phyloP scores from a whole-genome alignment of 1,140 invertebrate species.

The Teleopsis dalmanni region DNA sequence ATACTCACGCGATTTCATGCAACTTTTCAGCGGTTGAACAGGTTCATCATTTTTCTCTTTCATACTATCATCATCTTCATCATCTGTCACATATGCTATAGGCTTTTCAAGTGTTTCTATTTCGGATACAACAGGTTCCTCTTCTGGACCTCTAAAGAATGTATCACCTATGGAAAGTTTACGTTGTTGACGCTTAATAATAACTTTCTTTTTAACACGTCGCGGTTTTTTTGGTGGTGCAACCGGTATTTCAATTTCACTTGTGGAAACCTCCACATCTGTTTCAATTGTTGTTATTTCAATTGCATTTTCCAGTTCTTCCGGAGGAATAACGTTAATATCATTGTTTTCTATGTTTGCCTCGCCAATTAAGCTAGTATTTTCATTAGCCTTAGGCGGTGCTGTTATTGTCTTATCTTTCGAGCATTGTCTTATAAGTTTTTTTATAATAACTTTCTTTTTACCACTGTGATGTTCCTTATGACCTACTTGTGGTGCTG shows the following conservation, averaged over 20 bases:
- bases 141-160: conserved; percentile 26
- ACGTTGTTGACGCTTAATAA: conserved; percentile 36
- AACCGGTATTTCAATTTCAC: not conserved
- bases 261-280: not conserved
- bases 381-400: conserved; percentile 1
- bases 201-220: conserved; percentile 39
- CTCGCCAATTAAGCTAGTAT: not conserved
- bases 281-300: not conserved
- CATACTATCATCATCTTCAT: conserved; percentile 3
- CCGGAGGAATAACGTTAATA: not conserved
- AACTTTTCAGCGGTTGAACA: conserved; percentile 28
- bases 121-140: conserved; percentile 27
- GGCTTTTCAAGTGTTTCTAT: conserved; percentile 36
- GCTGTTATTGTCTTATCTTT: conserved; percentile 2
- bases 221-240: conserved; percentile 22
- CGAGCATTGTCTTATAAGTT: conserved; percentile 17
- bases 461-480: too few relatives aligned
- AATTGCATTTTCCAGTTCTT: not conserved
- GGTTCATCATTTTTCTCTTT: not conserved
- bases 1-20: conserved; percentile 31
- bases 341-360: not conserved
- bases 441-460: conserved; percentile 20
- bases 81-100: conserved; percentile 29
- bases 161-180: conserved; percentile 31
- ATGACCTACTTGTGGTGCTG: not conserved